Evolutionary conservation across 1,140 invertebrate genomes (phyloP).

Genomic region (Pantala flavescens): DNA sequence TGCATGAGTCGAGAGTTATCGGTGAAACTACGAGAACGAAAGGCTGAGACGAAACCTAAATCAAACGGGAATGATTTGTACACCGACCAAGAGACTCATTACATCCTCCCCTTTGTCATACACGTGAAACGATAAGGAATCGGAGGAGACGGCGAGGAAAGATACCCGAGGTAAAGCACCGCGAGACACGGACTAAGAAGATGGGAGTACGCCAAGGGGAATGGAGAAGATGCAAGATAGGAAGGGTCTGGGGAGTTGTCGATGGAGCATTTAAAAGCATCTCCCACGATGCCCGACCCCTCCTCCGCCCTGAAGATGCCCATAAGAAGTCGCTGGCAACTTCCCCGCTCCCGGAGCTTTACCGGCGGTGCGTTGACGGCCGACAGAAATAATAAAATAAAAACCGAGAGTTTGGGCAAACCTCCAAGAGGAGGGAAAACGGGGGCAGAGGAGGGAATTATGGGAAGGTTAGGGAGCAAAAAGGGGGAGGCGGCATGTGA

Average conservation of each 20-base stretch:
- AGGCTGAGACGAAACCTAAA: no score
- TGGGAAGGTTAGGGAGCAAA: no score
- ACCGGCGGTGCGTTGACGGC: not conserved
- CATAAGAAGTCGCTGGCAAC: not conserved
- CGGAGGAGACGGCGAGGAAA: no score
- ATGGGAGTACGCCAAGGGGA: not conserved
- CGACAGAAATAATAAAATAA: slow-evolving; percentile 8
- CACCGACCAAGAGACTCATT: no score
- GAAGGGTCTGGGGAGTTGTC: not conserved
- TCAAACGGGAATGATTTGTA: no score
- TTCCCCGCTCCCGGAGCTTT: not conserved
- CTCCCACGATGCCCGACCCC: not conserved
- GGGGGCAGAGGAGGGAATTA: no score
- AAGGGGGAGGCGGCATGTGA: not conserved
- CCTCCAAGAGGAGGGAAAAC: not conserved
- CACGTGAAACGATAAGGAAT: no score
- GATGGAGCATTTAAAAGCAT: not conserved
- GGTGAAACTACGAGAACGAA: no score
- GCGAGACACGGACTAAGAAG: not conserved
- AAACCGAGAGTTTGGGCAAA: not conserved
- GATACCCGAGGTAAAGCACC: no score
- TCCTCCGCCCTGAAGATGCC: not conserved
- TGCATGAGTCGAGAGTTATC: no score
- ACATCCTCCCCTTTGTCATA: no score
- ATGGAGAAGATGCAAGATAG: not conserved